A percentile compares a stretch with the other conserved stretches of the same genome.
These are phyloP conservation scores for Oxyscelio sp. DNA, from an alignment of 2,888 invertebrate genomes.

Conservation along the genomic window DNA sequence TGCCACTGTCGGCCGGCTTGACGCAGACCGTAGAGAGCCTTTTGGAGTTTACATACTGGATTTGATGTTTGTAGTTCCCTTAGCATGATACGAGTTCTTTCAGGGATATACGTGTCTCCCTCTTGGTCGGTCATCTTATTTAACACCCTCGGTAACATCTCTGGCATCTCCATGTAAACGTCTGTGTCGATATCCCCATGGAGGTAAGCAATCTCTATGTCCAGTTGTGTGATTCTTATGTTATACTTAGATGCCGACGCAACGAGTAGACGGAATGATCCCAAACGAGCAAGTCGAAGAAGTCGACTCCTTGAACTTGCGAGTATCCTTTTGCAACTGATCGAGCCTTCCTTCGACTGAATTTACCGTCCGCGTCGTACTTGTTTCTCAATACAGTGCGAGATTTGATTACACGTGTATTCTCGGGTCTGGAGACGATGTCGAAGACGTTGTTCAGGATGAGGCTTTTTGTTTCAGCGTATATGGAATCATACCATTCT, in stretches of 20 bases:
- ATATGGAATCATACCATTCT: slow-evolving; percentile 64
- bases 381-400: slow-evolving; percentile 45
- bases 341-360: slow-evolving; percentile 29
- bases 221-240: slow-evolving; percentile 9
- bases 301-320: slow-evolving; percentile 38
- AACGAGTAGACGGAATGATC: not conserved
- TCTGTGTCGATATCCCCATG: slow-evolving; percentile 69
- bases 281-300: slow-evolving; percentile 15
- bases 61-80: not conserved
- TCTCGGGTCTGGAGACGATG: slow-evolving; percentile 51
- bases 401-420: slow-evolving; percentile 35
- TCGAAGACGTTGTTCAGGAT: slow-evolving; percentile 63
- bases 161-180: slow-evolving; percentile 20
- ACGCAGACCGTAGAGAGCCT: slow-evolving; percentile 22
- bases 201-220: slow-evolving; percentile 71
- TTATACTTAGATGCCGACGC: not conserved
- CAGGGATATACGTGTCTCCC: not conserved
- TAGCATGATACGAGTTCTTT: slow-evolving; percentile 1
- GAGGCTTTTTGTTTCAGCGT: slow-evolving; percentile 41
- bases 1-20: slow-evolving; percentile 32
- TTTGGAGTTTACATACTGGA: slow-evolving; percentile 37
- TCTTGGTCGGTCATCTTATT: not conserved
- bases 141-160: slow-evolving; percentile 7
- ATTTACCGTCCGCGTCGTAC: not conserved
- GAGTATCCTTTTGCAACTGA: slow-evolving; percentile 35